A percentile compares a stretch with the other conserved stretches of the same genome.
Evolutionary conservation across 2,113 vertebrate species (phyloP).

Genomic region (Microtus oregoni): DNA sequence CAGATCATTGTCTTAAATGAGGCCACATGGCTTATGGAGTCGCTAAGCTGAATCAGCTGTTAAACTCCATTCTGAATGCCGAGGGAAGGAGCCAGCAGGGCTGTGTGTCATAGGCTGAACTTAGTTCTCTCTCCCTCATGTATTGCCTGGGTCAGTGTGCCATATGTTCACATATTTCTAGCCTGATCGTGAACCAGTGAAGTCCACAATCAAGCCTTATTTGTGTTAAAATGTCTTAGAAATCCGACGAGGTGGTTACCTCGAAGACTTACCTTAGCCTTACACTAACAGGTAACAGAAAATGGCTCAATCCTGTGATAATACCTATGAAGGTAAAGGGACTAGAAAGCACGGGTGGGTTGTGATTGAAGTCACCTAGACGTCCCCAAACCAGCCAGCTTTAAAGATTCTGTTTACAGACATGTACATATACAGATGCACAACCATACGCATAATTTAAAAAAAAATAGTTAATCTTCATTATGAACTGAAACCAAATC

Average conservation of each 20-base stretch:
- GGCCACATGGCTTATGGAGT: not conserved
- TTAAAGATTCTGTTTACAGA: not conserved
- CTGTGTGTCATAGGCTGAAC: not conserved
- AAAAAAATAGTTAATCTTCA: not conserved
- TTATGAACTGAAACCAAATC: not conserved
- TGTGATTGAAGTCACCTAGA: not conserved
- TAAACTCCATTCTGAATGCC: not conserved
- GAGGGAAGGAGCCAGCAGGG: rapidly evolving
- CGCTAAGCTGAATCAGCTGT: not conserved
- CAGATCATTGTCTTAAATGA: not conserved
- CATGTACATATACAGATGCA: not conserved
- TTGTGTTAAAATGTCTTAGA: not conserved
- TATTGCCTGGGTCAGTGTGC: not conserved
- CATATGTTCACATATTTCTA: not conserved
- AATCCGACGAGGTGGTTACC: not conserved
- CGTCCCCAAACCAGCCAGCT: too few relatives aligned
- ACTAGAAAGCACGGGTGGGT: not conserved
- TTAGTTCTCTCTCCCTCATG: too few relatives aligned
- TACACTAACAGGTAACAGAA: rapidly evolving
- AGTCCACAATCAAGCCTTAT: not conserved
- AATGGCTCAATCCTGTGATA: not conserved
- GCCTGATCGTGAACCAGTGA: rapidly evolving
- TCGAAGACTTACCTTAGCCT: not conserved
- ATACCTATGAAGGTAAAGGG: rapidly evolving
- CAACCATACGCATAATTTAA: not conserved